Evolutionary conservation across 2,113 vertebrate genomes (phyloP).

Genomic region (Stigmatopora argus): DNA sequence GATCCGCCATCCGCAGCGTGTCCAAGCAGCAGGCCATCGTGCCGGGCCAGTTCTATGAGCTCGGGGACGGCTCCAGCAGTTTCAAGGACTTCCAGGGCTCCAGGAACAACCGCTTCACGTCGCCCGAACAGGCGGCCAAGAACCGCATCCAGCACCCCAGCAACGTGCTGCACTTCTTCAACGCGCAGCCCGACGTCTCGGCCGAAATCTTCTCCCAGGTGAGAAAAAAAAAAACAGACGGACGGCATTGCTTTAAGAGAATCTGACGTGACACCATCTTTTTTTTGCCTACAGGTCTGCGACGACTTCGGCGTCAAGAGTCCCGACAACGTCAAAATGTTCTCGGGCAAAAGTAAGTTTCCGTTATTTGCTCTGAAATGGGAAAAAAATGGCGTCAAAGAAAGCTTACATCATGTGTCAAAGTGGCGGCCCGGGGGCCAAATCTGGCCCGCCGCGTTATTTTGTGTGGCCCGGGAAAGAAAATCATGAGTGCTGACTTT

Average conservation of each 20-base stretch:
- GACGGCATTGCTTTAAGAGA: too few species aligned
- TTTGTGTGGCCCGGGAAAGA: too few species aligned
- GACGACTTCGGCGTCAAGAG: slow-evolving; percentile 83
- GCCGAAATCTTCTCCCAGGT: slow-evolving; percentile 86
- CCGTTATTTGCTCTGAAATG: not conserved
- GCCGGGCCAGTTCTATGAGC: slow-evolving; percentile 86
- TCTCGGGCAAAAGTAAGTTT: slow-evolving; percentile 88
- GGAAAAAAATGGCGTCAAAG: too few species aligned
- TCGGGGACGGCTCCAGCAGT: slow-evolving; percentile 85
- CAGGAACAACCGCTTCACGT: slow-evolving; percentile 90
- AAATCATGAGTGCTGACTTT: too few species aligned
- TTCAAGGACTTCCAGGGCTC: slow-evolving; percentile 93
- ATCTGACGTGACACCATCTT: not conserved
- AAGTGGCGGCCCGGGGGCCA: too few species aligned
- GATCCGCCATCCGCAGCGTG: slow-evolving; percentile 63
- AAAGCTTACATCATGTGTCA: too few species aligned
- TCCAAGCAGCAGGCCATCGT: slow-evolving; percentile 94
- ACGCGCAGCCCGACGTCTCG: slow-evolving; percentile 83
- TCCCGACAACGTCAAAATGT: slow-evolving; percentile 84
- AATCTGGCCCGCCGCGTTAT: too few species aligned
- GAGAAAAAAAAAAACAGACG: not conserved
- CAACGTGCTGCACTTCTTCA: slow-evolving; percentile 93
- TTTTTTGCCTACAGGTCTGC: slow-evolving; percentile 71
- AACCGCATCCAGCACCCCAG: slow-evolving; percentile 96
- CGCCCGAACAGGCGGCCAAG: slow-evolving; percentile 88